Percentiles rank a stretch among this genome's conserved stretches.
Evolutionary conservation across 2,797 vertebrate genomes (phyloP).

Genomic region (Gallinago nigripennis): DNA sequence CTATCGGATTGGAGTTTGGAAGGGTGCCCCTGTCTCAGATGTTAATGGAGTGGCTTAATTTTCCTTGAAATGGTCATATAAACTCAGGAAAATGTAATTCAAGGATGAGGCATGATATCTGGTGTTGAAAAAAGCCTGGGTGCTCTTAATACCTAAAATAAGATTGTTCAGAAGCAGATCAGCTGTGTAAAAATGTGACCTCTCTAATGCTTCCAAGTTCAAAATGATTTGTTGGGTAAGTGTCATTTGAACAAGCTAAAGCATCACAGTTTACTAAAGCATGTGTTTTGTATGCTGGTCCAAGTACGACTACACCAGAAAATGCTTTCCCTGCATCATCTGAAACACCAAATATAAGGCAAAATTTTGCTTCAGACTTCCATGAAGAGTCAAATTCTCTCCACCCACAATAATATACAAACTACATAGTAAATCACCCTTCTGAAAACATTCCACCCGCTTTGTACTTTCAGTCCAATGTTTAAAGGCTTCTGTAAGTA

Average conservation of each 20-base stretch:
- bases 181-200: slow-evolving; percentile 40
- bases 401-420: not conserved
- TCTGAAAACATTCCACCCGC: not conserved
- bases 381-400: slow-evolving; percentile 12
- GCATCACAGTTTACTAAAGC: slow-evolving; percentile 53
- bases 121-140: not conserved
- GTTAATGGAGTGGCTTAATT: slow-evolving; percentile 52
- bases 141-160: slow-evolving; percentile 27
- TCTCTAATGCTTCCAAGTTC: slow-evolving; percentile 46
- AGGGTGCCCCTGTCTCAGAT: slow-evolving; percentile 15
- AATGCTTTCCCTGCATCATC: slow-evolving; percentile 44
- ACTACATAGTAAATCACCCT: slow-evolving; percentile 35
- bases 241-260: slow-evolving; percentile 46
- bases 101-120: not conserved
- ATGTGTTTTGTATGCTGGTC: slow-evolving; percentile 62
- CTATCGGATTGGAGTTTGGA: slow-evolving; percentile 25
- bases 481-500: slow-evolving; percentile 32
- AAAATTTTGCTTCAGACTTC: slow-evolving; percentile 46
- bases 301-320: slow-evolving; percentile 46
- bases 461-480: not conserved
- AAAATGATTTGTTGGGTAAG: slow-evolving; percentile 44
- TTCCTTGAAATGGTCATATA: slow-evolving; percentile 45
- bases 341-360: slow-evolving; percentile 31
- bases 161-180: slow-evolving; percentile 18
- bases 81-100: slow-evolving; percentile 32